Evolutionary conservation across 2,113 vertebrate species (phyloP).

Genomic region (Ascaphus truei): DNA sequence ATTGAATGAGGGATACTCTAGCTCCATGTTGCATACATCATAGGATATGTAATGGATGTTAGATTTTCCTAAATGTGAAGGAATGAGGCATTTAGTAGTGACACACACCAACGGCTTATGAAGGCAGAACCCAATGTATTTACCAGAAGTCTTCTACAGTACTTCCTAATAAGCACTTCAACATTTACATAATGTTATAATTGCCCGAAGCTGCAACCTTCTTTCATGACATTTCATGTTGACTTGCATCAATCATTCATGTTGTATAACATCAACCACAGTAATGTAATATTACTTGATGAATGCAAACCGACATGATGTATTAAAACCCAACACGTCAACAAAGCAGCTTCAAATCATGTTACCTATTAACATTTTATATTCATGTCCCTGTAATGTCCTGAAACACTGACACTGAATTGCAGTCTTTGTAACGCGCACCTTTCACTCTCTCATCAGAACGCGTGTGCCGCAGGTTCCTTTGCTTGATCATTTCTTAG

Average conservation of each 20-base stretch:
- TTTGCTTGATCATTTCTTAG: background rate
- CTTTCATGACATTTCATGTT: slow-evolving; percentile 18
- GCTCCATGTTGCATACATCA: no score
- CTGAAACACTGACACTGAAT: background rate
- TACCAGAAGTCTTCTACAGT: no score
- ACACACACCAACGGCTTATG: no score
- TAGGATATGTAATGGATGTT: no score
- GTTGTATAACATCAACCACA: background rate
- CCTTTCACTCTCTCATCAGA: background rate
- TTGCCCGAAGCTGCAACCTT: background rate
- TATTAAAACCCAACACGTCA: slow-evolving; percentile 9
- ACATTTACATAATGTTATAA: slow-evolving; percentile 14
- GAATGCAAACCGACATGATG: background rate
- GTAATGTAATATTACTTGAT: background rate
- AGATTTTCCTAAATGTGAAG: no score
- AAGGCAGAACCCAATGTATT: no score
- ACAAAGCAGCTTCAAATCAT: background rate
- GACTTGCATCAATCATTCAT: slow-evolving; percentile 17
- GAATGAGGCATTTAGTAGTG: no score
- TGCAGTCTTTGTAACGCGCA: background rate
- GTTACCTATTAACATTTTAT: slow-evolving; percentile 7
- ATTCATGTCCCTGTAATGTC: background rate
- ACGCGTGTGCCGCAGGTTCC: background rate
- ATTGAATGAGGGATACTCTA: no score
- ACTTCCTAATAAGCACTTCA: no score